Evolutionary conservation across 2,113 vertebrate species (phyloP).

Genomic region (Strix aluco): DNA sequence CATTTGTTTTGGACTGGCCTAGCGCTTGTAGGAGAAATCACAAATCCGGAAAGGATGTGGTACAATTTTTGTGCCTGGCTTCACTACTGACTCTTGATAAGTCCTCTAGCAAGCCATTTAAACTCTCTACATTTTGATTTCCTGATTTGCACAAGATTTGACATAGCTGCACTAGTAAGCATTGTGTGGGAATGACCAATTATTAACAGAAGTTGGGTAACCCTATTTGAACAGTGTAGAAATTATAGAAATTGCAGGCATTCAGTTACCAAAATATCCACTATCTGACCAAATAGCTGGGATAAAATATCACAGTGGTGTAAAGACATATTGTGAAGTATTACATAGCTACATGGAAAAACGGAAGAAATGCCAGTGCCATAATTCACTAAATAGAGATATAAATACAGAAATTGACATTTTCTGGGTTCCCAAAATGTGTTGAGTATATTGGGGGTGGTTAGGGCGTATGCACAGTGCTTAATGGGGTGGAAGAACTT

Average conservation of each 20-base stretch:
- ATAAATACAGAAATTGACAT: not conserved
- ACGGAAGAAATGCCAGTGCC: not conserved
- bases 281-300: not conserved
- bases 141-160: not conserved
- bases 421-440: not conserved
- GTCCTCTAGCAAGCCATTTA: not conserved
- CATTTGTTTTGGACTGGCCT: not conserved
- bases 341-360: not conserved
- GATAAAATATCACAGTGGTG: not conserved
- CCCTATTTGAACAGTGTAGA: not conserved
- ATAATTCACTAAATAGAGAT: not conserved
- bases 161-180: not conserved
- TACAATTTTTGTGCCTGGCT: not conserved
- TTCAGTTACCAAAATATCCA: not conserved
- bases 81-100: not conserved
- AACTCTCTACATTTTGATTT: not conserved
- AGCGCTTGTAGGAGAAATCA: not conserved
- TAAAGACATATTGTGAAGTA: not conserved
- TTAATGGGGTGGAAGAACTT: not conserved
- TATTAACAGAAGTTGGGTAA: not conserved
- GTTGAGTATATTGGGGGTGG: not conserved
- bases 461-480: not conserved
- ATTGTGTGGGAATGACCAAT: not conserved
- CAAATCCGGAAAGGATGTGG: not conserved
- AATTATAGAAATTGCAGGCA: not conserved